Base-by-base conservation (phyloP, 2,888 invertebrate species). In the Pristionchus mayeri region DNA sequence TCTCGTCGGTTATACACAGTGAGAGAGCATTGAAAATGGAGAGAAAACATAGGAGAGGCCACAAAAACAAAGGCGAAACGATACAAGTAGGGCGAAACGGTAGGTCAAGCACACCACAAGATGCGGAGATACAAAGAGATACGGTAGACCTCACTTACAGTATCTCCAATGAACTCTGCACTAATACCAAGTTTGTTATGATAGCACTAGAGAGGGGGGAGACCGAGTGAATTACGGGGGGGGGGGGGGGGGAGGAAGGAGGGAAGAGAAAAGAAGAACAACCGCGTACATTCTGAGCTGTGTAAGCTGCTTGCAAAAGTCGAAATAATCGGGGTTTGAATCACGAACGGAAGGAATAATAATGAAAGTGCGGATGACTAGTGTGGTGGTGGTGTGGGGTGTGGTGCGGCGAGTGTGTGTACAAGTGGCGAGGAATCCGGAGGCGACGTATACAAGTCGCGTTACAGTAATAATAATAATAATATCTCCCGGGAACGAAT, bases 381-480 rank as follows among this genome's bases (percentile, higher is more conserved):
- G 21, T 21, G 54, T 54, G 54, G 21, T 54, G 54, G n/a, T n/a
- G n/a, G n/a, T n/a, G n/a, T n/a, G 63, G 34, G 34, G 63, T 63
- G 63, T 30, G 63, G 67, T 67, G 54, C 54, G 67, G 40, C 67
- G 40, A 67, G 34, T 67, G 67, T 63, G 54, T 30, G 67, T 40
- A 40, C 67, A 40, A 67, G 67, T 21, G 37, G 21, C n/a, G n/a
- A n/a, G n/a, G n/a, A n/a, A n/a, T n/a, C n/a, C n/a, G 34, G 24
- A 34, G 63, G 3, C 63, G 63, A 63, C 63, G 34, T 63, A 11
- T 30, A 30, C 63, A n/a, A 63, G 27, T 6, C 24, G 6, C 60
- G 60, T 44, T 44, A 44, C 44, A 44, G n/a, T 21, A 54, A 54
- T 21, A 54, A 54, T 16, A 54, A 16, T 48, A 48, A 48, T 48